Percentiles rank a stretch among this genome's conserved stretches.
Evolutionary conservation across 2,797 vertebrate genomes (phyloP).

Genomic region (Pseudomugil tenellus): DNA sequence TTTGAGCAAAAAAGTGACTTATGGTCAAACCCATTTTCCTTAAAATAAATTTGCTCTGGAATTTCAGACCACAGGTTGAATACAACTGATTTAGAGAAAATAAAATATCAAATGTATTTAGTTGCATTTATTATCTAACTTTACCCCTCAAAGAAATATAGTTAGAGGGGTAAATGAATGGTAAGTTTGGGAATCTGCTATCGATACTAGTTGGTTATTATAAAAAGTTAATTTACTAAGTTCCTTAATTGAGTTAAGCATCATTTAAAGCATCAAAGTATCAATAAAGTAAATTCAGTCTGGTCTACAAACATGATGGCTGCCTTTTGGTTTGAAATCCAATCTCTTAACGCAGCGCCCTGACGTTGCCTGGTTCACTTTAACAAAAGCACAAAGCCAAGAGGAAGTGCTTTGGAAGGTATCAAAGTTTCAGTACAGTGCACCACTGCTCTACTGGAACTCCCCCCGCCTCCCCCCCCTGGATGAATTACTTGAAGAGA

Average conservation of each 20-base stretch:
- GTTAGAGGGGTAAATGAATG: too few species aligned
- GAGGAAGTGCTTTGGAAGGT: slow-evolving; percentile 23
- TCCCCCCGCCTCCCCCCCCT: slow-evolving; percentile 17
- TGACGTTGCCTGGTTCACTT: background rate
- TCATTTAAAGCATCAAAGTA: background rate
- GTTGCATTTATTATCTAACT: too few species aligned
- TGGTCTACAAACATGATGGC: background rate
- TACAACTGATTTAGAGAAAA: too few species aligned
- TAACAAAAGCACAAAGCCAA: slow-evolving; percentile 13
- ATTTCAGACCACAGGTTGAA: too few species aligned
- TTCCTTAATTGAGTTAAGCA: too few species aligned
- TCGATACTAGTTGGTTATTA: too few species aligned
- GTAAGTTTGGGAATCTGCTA: too few species aligned
- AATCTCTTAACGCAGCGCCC: slow-evolving; percentile 1
- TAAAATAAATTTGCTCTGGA: background rate
- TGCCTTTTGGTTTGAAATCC: background rate
- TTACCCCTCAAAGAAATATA: too few species aligned
- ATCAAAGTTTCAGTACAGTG: slow-evolving; percentile 29
- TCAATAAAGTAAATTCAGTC: background rate
- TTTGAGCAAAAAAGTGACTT: background rate
- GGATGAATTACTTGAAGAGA: slow-evolving; percentile 44
- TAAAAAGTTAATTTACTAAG: too few species aligned
- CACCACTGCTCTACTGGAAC: slow-evolving; percentile 14
- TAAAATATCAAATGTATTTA: too few species aligned
- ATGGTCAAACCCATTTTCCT: background rate